Base-by-base conservation (phyloP, 2,888 invertebrate species). In the Bellardia bayeri region DNA sequence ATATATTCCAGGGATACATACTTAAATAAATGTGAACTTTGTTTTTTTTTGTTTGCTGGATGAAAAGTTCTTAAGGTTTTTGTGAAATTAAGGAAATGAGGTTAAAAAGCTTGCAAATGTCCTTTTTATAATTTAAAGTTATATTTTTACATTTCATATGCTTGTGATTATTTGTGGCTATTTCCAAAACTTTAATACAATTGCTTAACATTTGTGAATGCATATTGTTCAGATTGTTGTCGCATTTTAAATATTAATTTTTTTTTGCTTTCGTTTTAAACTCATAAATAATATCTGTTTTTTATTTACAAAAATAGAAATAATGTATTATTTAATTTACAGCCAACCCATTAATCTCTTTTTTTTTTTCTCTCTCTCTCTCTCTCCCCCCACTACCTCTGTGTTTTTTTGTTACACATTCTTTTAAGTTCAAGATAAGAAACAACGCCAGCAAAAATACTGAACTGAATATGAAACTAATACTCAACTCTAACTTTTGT, bases 371-470 rank as follows among this genome's bases (percentile, higher is more conserved):
- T 45, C n/a, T n/a, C n/a, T n/a, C n/a, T 23, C 23, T 11, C 14
- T 23, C 13, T 58, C 23, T 45, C 16, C 3, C 23, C 16, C 3
- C 23, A 5, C 7, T 16, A 63, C 45, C 45, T 58, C 13, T 13
- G 14, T 37, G 23, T 49, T 1, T 16, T 61, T 61, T 33, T 13
- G 33, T 45, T 49, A 13, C 69, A 37, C 23, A 37, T 3, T 37
- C 37, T 61, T 64, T 11, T 42, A 23, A 71, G 51, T 80, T 80
- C 23, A 71, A 63, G 80, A 63, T 80, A 80, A 66, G 33, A 54
- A 71, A 23, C 4, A 4, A 37, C 51, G 63, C 11, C 42, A 61
- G 16, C 54, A 56, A 56, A 66, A 45, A 54, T 23, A 54, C n/a
- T 2, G 16, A 56, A 51, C 11, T 14, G 14, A n/a, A 51, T 11